These are phyloP conservation scores for Tenthredo notha DNA, from an alignment of 2,888 invertebrate species.

Conservation along the genomic window DNA sequence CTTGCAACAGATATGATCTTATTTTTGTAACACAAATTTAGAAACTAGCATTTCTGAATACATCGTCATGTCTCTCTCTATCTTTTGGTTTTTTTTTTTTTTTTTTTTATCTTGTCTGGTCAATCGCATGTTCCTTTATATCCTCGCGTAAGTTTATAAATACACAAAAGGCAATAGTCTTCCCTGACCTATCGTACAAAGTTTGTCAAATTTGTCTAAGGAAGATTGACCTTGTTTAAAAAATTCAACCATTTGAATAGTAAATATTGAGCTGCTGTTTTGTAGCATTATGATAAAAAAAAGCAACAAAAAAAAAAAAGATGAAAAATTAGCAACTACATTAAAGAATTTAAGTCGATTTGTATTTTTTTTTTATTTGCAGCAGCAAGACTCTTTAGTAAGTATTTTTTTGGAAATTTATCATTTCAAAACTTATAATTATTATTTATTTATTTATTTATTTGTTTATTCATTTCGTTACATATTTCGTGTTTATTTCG, in stretches of 20 bases:
- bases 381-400: conserved; percentile 85
- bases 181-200: not conserved
- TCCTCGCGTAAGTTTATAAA: conserved; percentile 22
- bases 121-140: conserved; percentile 29
- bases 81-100: not conserved
- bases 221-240: conserved; percentile 1
- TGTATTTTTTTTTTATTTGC: conserved; percentile 79
- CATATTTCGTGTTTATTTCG: conserved; percentile 52
- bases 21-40: not conserved
- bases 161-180: not conserved
- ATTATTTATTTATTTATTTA: conserved; percentile 62
- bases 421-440: conserved; percentile 64
- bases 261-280: conserved; percentile 17
- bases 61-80: not conserved
- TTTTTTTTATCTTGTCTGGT: conserved; percentile 25
- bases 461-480: conserved; percentile 47
- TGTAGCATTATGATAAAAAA: not conserved
- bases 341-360: conserved; percentile 66
- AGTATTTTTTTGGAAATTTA: conserved; percentile 78
- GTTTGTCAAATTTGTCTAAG: not conserved
- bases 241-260: not conserved
- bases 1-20: not conserved
- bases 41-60: conserved; percentile 29
- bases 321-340: not conserved
- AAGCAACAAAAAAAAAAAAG: not conserved